Percentiles rank a stretch among this genome's conserved stretches.
These are phyloP conservation scores for Mormyrops attenuatus DNA, from an alignment of 2,797 vertebrate genomes.

Conservation along the genomic window DNA sequence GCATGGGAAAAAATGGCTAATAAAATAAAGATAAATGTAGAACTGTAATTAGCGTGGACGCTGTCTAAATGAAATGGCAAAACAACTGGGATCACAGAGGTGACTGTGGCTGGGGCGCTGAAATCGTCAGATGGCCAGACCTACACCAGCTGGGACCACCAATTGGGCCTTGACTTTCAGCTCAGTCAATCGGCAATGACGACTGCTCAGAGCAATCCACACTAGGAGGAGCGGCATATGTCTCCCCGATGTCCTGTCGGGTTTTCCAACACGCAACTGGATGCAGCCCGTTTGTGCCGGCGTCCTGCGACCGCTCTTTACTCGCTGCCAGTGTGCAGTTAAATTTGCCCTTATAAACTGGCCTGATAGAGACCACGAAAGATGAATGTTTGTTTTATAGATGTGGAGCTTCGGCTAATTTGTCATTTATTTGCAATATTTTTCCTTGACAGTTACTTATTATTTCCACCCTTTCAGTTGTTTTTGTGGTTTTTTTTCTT, in stretches of 20 bases:
- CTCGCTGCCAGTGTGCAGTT: neutral
- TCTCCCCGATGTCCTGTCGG: neutral
- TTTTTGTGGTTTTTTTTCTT: neutral
- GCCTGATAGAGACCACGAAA: neutral
- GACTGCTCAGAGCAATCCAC: neutral
- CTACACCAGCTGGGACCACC: neutral
- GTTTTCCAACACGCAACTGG: neutral
- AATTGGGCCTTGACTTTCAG: neutral
- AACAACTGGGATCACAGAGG: neutral
- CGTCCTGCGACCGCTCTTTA: neutral
- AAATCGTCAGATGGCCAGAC: neutral
- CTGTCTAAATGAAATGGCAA: neutral
- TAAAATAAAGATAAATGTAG: neutral
- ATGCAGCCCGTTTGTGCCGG: neutral
- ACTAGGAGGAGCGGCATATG: neutral
- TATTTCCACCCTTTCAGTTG: neutral
- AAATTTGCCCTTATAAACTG: neutral
- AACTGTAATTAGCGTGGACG: neutral
- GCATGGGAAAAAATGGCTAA: neutral
- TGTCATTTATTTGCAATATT: conserved; percentile 10
- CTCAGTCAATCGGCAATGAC: neutral
- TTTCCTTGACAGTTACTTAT: conserved; percentile 1
- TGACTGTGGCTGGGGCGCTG: neutral
- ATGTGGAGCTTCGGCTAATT: conserved; percentile 1
- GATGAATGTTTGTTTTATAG: neutral